phyloP scores from a whole-genome alignment of 1,140 invertebrate genomes.

The Glossosoma conforme region DNA sequence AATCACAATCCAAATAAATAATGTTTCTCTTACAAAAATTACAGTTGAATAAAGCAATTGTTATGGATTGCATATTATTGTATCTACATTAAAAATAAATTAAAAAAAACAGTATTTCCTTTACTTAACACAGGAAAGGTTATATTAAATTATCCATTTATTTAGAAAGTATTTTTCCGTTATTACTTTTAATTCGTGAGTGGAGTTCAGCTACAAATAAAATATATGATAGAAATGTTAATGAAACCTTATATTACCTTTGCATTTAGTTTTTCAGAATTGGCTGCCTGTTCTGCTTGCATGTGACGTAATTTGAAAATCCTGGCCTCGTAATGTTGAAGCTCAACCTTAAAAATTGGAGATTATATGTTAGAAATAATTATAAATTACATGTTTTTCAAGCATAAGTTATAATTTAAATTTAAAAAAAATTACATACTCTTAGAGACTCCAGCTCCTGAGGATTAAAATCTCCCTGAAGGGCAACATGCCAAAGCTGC shows the following conservation, averaged over 20 bases:
- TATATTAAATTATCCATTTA: conserved; percentile 1
- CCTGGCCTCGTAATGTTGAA: conserved; percentile 82
- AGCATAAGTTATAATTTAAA: conserved; percentile 1
- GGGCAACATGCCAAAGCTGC: conserved; percentile 77
- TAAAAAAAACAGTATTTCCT: neutral
- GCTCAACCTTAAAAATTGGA: conserved; percentile 55
- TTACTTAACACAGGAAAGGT: neutral
- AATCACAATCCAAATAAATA: conserved; percentile 10
- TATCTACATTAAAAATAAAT: too few relatives aligned
- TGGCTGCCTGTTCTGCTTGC: conserved; percentile 68
- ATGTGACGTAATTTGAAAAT: conserved; percentile 78
- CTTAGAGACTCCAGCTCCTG: conserved; percentile 80
- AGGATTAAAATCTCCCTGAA: conserved; percentile 71
- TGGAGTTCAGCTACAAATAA: conserved; percentile 34
- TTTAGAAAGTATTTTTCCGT: conserved; percentile 5
- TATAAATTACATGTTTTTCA: too few relatives aligned
- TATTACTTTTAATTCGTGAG: conserved; percentile 30
- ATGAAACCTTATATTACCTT: conserved; percentile 42
- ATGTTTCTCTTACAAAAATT: too few relatives aligned
- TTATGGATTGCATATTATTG: too few relatives aligned
- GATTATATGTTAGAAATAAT: conserved; percentile 16
- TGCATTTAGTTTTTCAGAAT: conserved; percentile 53
- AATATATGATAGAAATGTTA: neutral
- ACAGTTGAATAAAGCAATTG: conserved; percentile 32
- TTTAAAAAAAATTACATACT: conserved; percentile 44